phyloP scores from a whole-genome alignment of 2,113 vertebrate genomes.

The Chaenocephalus aceratus region DNA sequence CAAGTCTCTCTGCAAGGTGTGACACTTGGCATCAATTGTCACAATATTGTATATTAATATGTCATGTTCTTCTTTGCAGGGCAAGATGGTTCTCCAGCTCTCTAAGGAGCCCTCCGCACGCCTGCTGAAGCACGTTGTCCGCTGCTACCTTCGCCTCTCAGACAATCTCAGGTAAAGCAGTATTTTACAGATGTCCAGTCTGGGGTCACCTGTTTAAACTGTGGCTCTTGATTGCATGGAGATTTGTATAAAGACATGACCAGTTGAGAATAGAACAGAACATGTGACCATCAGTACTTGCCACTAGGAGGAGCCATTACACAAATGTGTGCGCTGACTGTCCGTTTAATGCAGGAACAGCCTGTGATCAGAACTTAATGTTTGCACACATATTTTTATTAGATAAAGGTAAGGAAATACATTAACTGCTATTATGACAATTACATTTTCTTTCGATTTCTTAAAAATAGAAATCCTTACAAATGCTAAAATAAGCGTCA shows the following conservation, averaged over 20 bases:
- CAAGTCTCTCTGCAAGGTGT: neutral
- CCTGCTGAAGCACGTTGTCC: slow-evolving; percentile 95
- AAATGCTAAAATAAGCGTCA: neutral
- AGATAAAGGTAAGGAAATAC: neutral
- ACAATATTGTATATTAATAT: neutral
- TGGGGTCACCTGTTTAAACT: neutral
- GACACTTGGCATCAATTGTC: neutral
- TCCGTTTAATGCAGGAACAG: neutral
- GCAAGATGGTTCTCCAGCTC: slow-evolving; percentile 98
- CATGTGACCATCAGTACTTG: neutral
- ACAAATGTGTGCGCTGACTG: neutral
- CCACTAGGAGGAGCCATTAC: slow-evolving; percentile 47
- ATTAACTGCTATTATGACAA: neutral
- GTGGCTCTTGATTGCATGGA: neutral
- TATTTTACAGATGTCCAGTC: neutral
- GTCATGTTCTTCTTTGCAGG: slow-evolving; percentile 77
- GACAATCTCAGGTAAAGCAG: slow-evolving; percentile 94
- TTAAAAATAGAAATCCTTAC: too few species aligned
- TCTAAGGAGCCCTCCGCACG: slow-evolving; percentile 97
- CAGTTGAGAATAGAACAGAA: neutral
- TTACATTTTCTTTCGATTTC: neutral
- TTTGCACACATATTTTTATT: neutral
- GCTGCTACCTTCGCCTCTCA: slow-evolving; percentile 97
- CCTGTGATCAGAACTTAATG: neutral
- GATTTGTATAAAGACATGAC: neutral